Percentiles rank a stretch among this genome's conserved stretches.
phyloP scores from a whole-genome alignment of 1,140 invertebrate species.

The Drosophila arizonae region DNA sequence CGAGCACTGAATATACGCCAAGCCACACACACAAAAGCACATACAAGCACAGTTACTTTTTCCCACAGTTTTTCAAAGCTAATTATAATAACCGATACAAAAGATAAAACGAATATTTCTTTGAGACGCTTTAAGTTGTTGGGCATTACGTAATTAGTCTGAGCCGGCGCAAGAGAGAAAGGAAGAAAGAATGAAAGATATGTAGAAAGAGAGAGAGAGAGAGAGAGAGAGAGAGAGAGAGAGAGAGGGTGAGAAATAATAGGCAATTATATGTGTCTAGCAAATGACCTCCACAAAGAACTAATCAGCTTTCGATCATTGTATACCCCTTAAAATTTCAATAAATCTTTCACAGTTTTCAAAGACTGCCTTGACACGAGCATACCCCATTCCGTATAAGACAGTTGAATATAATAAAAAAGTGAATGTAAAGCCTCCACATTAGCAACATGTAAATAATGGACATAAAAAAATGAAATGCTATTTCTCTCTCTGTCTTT shows the following conservation, averaged over 20 bases:
- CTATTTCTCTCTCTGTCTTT: slow-evolving; percentile 3
- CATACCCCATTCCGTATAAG: background rate
- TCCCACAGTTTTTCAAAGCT: slow-evolving; percentile 19
- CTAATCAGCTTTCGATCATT: background rate
- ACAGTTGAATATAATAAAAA: background rate
- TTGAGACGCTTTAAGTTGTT: background rate
- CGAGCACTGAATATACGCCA: background rate
- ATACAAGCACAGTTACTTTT: background rate
- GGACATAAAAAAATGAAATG: slow-evolving; percentile 44
- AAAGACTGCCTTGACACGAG: background rate
- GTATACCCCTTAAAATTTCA: background rate
- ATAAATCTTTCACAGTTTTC: background rate
- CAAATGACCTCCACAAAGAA: background rate
- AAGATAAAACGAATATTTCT: slow-evolving; percentile 15
- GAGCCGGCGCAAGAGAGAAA: background rate
- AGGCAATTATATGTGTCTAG: background rate
- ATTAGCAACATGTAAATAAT: slow-evolving; percentile 32
- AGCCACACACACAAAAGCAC: background rate
- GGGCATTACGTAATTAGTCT: slow-evolving; percentile 6
- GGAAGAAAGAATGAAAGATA: too few species aligned
- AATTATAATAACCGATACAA: slow-evolving; percentile 28
- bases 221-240: background rate
- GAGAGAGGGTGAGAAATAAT: background rate
- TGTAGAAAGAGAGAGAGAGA: background rate
- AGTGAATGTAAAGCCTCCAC: slow-evolving; percentile 56